Evolutionary conservation across 2,113 vertebrate species (phyloP), one percentile per base, ranked within the genome.

Genomic region (Cochlearius cochlearius): DNA sequence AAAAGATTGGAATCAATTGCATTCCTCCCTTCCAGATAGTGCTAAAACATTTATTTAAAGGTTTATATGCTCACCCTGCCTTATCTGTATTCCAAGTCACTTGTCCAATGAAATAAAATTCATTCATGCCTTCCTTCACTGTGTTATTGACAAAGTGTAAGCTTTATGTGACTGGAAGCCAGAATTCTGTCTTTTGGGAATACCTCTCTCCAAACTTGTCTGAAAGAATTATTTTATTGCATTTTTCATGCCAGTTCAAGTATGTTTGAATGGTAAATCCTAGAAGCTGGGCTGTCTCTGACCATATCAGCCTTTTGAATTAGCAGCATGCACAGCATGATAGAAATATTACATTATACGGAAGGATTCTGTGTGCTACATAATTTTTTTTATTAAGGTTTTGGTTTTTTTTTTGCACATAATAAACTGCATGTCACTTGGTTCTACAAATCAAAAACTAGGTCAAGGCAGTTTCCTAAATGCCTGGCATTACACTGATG

Each of bases 41-140:
- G 95, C 98, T 98, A 98, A 98, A 98, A 98, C 98, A 98, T 98
- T 98, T 99, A 98, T 98, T 98, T 97, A 98, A 98, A 98, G 98
- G 98, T 99, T 98, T 98, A 98, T 98, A 98, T 96, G 98, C 97
- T 98, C 90, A 95, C 97, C 76, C 94, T 97, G 97, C 98, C 98
- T 99, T 98, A 98, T 99, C 98, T 98, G 95, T 98, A 97, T 98
- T 98, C 98, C 38, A 96, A 98, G 98, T 97, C 95, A 97, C 98
- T 98, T 99, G 99, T 99, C 99, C 98, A 98, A 98, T 97, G 95
- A 98, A 98, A 99, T 99, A 98, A 98, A 98, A 99, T 98, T 98
- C 98, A 98, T 98, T 98, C 97, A 96, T 90, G 96, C 98, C 97
- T 98, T 98, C 96, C 97, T 97, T 98, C 97, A 96, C 97, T 93